Percentiles rank a stretch among this genome's conserved stretches.
Conservation (phyloP, 2,888 invertebrate genomes). For the Schizotus pectinicornis region DNA sequence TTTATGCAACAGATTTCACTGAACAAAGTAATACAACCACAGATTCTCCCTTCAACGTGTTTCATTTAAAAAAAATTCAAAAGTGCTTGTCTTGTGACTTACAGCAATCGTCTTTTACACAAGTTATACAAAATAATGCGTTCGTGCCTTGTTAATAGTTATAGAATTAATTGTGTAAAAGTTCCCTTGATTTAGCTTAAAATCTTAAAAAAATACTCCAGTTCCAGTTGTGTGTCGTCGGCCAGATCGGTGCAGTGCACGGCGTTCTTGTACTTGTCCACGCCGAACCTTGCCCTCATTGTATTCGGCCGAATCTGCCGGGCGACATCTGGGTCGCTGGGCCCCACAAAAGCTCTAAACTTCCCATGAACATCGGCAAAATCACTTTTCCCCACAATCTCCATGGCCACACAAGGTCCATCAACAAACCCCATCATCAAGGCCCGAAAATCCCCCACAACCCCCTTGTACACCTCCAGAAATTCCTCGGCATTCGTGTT, state of each 20-base stretch:
- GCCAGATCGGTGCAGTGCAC: constrained; percentile 93
- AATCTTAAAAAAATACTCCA: constrained; percentile 82
- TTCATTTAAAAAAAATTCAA: no score
- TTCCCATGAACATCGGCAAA: constrained; percentile 66
- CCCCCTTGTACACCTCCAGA: constrained; percentile 91
- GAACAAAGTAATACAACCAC: no score
- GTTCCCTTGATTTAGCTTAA: constrained; percentile 53
- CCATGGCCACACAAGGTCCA: constrained; percentile 86
- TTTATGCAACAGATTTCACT: no score
- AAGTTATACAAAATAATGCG: no score
- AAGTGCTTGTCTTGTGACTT: no score
- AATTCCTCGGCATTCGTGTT: constrained; percentile 88
- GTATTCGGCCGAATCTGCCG: constrained; percentile 83
- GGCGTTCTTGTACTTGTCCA: constrained; percentile 83
- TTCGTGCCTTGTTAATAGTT: no score
- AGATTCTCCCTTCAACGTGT: no score
- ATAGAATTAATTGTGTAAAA: no score
- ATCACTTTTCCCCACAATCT: constrained; percentile 69
- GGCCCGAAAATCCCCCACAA: constrained; percentile 76
- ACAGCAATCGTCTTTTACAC: no score
- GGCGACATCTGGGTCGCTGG: constrained; percentile 90
- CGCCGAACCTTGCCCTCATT: constrained; percentile 83
- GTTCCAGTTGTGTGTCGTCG: constrained; percentile 85
- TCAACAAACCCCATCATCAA: constrained; percentile 86
- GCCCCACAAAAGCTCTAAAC: constrained; percentile 87